Evolutionary conservation across 2,113 vertebrate species (phyloP), one percentile per base, ranked within the genome.

Genomic region (Oophaga pumilio): DNA sequence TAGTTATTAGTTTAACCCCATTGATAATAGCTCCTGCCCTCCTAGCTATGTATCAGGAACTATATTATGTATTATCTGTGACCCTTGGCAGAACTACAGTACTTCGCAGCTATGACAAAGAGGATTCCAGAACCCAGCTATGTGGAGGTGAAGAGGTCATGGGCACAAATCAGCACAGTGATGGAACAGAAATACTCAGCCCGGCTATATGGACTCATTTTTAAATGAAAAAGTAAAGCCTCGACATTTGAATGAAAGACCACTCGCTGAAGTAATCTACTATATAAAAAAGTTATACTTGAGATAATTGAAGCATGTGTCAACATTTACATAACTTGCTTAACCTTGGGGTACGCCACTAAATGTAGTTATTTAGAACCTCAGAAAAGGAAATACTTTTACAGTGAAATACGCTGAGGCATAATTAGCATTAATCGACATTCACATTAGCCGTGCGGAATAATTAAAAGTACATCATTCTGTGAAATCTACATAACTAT

Each of bases 401-500:
- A 89, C 78, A 90, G 84, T 69, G 64, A 93, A 92, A 91, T 86
- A 91, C 49, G 90, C 12, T 89, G 33, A 92, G 89, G 89, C 69
- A 89, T 33, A 12, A 85, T 4, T 89, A 89, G 91, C 77, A 85
- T 92, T 91, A 93, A 92, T 87, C 91, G 79, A 89, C 82, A 90
- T 89, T 87, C 79, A 85, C 49, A 85, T 90, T 90, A 91, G 91
- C 92, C 92, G 90, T 80, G 88, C 89, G 91, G 91, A 84, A 92
- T 91, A 94, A 94, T 92, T 94, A 91, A 93, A 94, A 90, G 24
- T 85, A 92, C 86, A 91, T 89, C 89, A 83, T 66, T 91, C 85
- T 89, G 90, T 91, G 88, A 93, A 93, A 93, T 92, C 91, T 91
- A 92, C 88, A 91, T 91, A 94, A 94, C 93, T 93, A 93, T 82